Evolutionary conservation across 2,797 vertebrate genomes (phyloP), one percentile per base, ranked within the genome.

Genomic region (Corythornis leucogaster): DNA sequence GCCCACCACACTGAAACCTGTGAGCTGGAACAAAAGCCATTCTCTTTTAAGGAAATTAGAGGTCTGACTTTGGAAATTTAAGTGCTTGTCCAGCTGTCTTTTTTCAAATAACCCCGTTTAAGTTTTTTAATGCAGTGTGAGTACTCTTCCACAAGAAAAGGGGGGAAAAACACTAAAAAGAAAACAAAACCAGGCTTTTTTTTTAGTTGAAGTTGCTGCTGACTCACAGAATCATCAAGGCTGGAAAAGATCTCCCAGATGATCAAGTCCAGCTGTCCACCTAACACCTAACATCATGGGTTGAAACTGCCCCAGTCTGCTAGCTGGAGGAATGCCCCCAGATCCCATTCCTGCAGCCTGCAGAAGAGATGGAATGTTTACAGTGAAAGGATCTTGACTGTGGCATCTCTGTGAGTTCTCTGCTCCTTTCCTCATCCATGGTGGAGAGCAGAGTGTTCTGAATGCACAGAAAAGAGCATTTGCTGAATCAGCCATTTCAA

Each of bases 11-110:
- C 94, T 96, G 97, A 95, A 94, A 96, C 95, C 95, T 96, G 96
- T 97, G 97, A 95, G 95, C 92, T 92, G 95, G 95, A 96, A 96
- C 95, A 96, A 80, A 96, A 97, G 92, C 25, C 92, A 82, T 96
- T 97, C 95, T 96, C 86, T 45, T 42, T 35, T 59, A 91, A 96
- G 96, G 94, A 94, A 96, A 96, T 95, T 79, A 95, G 94, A 96
- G 92, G 87, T 91, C 94, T 93, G 84, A 92, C 94, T 97, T 95
- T 93, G 68, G 94, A 96, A 96, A 96, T 95, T 80, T 82, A 93
- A 96, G 95, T 82, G 66, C 91, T 92, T 94, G 91, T 95, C 96
- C 85, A n/a, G 97, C 97, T 98, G 97, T 96, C 95, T 97, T 94
- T 91, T 95, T 97, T 97, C 97, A 97, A 53, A 90, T 87, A 92